Base-by-base conservation (phyloP, 2,113 vertebrate species). In the Brachionichthys hirsutus region DNA sequence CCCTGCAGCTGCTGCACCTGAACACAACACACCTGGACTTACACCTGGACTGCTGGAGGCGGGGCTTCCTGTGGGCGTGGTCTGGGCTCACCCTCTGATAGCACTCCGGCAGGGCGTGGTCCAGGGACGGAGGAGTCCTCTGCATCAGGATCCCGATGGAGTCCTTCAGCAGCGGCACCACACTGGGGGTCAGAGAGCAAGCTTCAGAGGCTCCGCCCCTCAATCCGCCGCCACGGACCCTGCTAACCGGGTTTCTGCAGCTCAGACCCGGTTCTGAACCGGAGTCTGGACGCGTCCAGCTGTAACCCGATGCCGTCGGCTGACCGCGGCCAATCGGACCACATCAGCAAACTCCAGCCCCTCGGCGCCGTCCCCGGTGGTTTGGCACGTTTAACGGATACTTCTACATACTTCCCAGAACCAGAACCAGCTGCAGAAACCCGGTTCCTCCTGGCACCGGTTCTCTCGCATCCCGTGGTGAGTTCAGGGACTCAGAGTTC, bases 71-170 rank as follows among this genome's bases (percentile, higher is more conserved):
- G 20, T 1, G 46, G 54, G 19, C 5, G 49, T 3, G 54, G 52
- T 2, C 14, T 34, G 54, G 5, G 89, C 91, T 92, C 85, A 98
- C 97, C 93, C 96, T 91, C 87, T 98, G 97, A 84, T 98, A 98
- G 85, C 97, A 98, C 76, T 95, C 94, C 30, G 97, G 97, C 60
- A 99, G 90, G 14, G 65, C 38, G 0, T 89, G 84, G 88, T 99
- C 97, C 79, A 99, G 85, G 0, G 90, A 67, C 0, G 94, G 94
- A 40, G 97, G 97, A 9, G 96, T 98, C 55, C 97, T 89, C 87
- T 99, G 97, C 97, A 99, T 99, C 84, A 99, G 80, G 86, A 99
- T 98, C 46, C 95, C 95, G 56, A 98, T 94, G 55, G 96, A 99
- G 62, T 98, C 94, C 83, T 70, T 94, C 75, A 99, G 81, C 73